Evolutionary conservation across 1,140 invertebrate species (phyloP).

Genomic region (Drosophila eugracilis): DNA sequence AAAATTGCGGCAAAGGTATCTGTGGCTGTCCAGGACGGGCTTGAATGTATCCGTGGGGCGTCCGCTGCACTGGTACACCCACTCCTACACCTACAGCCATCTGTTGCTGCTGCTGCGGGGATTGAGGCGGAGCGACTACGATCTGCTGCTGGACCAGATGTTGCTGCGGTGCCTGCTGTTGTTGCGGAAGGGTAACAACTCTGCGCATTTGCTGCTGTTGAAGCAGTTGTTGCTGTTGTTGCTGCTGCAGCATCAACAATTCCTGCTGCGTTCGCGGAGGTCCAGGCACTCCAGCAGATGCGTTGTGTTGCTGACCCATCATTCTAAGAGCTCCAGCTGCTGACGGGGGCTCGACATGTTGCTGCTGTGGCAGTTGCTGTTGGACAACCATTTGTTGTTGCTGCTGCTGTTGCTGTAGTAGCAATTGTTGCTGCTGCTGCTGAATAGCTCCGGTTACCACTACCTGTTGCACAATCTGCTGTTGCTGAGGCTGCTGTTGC

Average conservation of each 20-base stretch:
- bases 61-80: conserved; percentile 58
- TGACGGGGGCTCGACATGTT: conserved; percentile 86
- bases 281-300: conserved; percentile 83
- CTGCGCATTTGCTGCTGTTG: conserved; percentile 82
- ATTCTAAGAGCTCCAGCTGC: conserved; percentile 90
- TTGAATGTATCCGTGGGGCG: conserved; percentile 71
- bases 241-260: conserved; percentile 70
- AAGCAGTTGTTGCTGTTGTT: conserved; percentile 69
- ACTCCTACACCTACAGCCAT: conserved; percentile 54
- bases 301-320: conserved; percentile 93
- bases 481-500: conserved; percentile 86
- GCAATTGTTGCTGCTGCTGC: conserved; percentile 65
- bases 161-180: conserved; percentile 70
- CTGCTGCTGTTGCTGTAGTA: conserved; percentile 40
- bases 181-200: conserved; percentile 84
- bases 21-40: conserved; percentile 68
- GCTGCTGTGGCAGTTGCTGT: conserved; percentile 63
- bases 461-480: conserved; percentile 78
- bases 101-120: conserved; percentile 55
- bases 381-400: conserved; percentile 71
- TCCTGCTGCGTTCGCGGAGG: conserved; percentile 72
- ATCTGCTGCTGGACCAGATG: conserved; percentile 79
- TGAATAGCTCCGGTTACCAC: conserved; percentile 58
- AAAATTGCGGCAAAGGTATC: conserved; percentile 89
- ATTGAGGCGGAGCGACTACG: conserved; percentile 52